Evolutionary conservation across 2,797 vertebrate species (phyloP).

Genomic region (Sebastes dallii): DNA sequence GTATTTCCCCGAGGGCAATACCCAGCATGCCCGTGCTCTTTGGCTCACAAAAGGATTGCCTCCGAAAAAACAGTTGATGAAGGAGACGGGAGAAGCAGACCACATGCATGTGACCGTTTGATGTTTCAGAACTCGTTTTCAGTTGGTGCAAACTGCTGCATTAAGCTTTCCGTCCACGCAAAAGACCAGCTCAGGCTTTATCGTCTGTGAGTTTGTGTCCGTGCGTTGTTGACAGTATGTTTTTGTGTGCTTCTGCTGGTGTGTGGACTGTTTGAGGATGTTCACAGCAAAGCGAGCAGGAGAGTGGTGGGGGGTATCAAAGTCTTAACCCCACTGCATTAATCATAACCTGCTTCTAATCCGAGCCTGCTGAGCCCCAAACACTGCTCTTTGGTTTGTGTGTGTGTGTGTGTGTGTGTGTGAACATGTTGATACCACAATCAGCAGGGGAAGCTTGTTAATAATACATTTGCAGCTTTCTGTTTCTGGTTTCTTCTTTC

Average conservation of each 20-base stretch:
- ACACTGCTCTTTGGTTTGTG: slow-evolving; percentile 55
- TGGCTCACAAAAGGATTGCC: slow-evolving; percentile 45
- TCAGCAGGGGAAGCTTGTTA: slow-evolving; percentile 68
- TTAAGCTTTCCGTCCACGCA: slow-evolving; percentile 23
- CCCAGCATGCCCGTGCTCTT: slow-evolving; percentile 38
- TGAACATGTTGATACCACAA: slow-evolving; percentile 51
- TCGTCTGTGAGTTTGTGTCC: slow-evolving; percentile 20
- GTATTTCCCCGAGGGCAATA: slow-evolving; percentile 44
- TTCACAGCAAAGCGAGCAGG: slow-evolving; percentile 46
- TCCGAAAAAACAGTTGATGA: slow-evolving; percentile 34
- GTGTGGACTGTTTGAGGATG: slow-evolving; percentile 39
- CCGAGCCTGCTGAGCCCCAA: slow-evolving; percentile 69
- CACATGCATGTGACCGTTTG: slow-evolving; percentile 40
- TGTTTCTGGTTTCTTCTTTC: slow-evolving; percentile 24
- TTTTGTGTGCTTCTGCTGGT: slow-evolving; percentile 21
- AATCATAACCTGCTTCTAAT: slow-evolving; percentile 84
- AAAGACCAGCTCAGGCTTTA: slow-evolving; percentile 18
- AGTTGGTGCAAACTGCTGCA: slow-evolving; percentile 8
- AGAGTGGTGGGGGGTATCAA: slow-evolving; percentile 74
- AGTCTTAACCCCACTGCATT: slow-evolving; percentile 82
- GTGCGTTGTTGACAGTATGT: slow-evolving; percentile 2
- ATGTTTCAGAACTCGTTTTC: slow-evolving; percentile 41
- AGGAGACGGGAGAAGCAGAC: slow-evolving; percentile 30
- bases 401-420: background rate
- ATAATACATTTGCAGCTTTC: slow-evolving; percentile 72